phyloP scores from a whole-genome alignment of 2,888 invertebrate genomes.

The Ecliptopera silaceata region DNA sequence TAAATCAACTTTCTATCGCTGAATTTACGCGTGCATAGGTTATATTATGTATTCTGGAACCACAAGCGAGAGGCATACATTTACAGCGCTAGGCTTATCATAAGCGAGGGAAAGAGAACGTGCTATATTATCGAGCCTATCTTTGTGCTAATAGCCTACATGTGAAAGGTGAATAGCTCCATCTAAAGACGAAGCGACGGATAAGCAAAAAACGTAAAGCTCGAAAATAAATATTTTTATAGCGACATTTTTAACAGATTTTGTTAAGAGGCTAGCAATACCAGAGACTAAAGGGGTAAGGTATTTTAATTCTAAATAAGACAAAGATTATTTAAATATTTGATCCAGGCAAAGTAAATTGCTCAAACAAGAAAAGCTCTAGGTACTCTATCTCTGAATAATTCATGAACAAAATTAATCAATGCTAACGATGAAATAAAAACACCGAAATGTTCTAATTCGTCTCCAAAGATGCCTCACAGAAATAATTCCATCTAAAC shows the following conservation, averaged over 20 bases:
- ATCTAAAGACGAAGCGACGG: constrained; percentile 58
- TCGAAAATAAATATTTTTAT: not conserved
- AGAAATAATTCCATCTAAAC: constrained; percentile 12
- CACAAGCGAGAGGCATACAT: constrained; percentile 66
- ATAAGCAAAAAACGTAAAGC: constrained; percentile 42
- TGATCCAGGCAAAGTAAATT: not conserved
- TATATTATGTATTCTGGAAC: constrained; percentile 16
- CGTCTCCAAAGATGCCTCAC: constrained; percentile 8
- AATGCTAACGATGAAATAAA: constrained; percentile 10
- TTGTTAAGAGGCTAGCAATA: not conserved
- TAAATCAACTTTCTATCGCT: not conserved
- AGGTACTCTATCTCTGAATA: constrained; percentile 13
- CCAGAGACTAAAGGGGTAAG: not conserved
- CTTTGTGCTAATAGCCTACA: constrained; percentile 76
- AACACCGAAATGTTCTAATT: constrained; percentile 20
- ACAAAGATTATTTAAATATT: constrained; percentile 1
- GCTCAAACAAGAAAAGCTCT: constrained; percentile 13
- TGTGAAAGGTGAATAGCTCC: constrained; percentile 76
- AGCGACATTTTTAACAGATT: constrained; percentile 1
- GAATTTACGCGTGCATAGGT: not conserved
- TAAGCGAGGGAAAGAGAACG: constrained; percentile 55
- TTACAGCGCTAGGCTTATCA: constrained; percentile 72
- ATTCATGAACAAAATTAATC: constrained; percentile 21
- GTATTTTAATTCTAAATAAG: constrained; percentile 5
- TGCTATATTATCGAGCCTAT: constrained; percentile 73